phyloP scores from a whole-genome alignment of 2,888 invertebrate genomes.

The Itoplectis maculator region DNA sequence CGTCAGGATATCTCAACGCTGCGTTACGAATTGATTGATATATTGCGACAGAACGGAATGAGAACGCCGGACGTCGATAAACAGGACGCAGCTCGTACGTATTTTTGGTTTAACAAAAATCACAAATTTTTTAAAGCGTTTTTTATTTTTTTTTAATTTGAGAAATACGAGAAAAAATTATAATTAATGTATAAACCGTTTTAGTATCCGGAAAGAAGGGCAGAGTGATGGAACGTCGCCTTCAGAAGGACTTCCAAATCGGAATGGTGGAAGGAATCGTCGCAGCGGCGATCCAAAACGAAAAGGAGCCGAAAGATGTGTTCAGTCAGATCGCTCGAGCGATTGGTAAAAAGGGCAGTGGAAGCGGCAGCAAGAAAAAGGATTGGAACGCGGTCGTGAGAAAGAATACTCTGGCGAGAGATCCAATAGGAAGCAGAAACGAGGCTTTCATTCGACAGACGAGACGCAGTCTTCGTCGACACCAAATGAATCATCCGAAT shows the following conservation, averaged over 20 bases:
- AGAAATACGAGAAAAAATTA: background rate
- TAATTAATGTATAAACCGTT: constrained; percentile 61
- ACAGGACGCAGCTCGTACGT: constrained; percentile 88
- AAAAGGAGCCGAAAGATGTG: constrained; percentile 91
- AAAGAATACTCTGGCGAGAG: constrained; percentile 88
- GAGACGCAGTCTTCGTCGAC: constrained; percentile 90
- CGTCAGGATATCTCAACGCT: constrained; percentile 98
- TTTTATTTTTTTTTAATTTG: constrained; percentile 5
- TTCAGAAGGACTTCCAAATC: constrained; percentile 96
- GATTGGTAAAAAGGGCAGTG: constrained; percentile 88
- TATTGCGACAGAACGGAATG: constrained; percentile 95
- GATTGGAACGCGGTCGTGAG: constrained; percentile 95
- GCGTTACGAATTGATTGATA: constrained; percentile 96
- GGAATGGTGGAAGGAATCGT: constrained; percentile 94
- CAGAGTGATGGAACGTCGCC: constrained; percentile 93
- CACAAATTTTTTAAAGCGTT: background rate
- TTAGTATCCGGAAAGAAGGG: constrained; percentile 94
- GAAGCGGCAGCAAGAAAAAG: constrained; percentile 86
- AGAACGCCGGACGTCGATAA: constrained; percentile 90
- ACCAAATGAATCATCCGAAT: constrained; percentile 89
- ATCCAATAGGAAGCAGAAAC: constrained; percentile 92
- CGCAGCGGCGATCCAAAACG: constrained; percentile 89
- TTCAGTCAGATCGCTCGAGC: constrained; percentile 94
- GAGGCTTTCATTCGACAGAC: constrained; percentile 88
- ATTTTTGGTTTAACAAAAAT: constrained; percentile 8